Conservation (phyloP, 2,888 invertebrate species). For the Frankliniella fusca region DNA sequence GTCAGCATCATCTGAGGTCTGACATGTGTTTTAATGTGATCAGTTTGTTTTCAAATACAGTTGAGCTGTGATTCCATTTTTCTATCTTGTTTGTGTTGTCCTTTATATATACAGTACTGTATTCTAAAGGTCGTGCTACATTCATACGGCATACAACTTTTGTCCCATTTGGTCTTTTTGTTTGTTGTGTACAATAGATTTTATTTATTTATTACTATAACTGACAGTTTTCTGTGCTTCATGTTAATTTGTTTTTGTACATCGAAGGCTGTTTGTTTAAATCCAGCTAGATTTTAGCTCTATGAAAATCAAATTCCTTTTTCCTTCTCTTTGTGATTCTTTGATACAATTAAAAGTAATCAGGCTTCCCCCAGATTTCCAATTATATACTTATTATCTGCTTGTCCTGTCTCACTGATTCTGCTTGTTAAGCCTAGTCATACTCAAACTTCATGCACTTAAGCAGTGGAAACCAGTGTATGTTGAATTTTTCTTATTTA, state of each 20-base stretch:
- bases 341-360: no score
- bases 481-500: not conserved
- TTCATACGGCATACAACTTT: not conserved
- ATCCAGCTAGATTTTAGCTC: no score
- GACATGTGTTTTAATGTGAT: not conserved
- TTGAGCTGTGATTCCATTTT: not conserved
- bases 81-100: not conserved
- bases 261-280: no score
- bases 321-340: no score
- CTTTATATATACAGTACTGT: no score
- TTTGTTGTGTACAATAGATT: no score
- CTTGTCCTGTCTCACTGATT: not conserved
- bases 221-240: not conserved
- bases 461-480: not conserved
- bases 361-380: no score
- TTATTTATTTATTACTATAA: not conserved
- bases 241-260: not conserved
- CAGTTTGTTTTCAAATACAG: not conserved
- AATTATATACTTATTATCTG: no score
- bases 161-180: not conserved
- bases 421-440: slow-evolving; percentile 5
- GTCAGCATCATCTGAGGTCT: not conserved
- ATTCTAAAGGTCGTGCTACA: no score
- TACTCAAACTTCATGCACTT: not conserved
- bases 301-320: no score